Evolutionary conservation across 2,888 invertebrate species (phyloP).

Genomic region (Drosophila peninsularis): DNA sequence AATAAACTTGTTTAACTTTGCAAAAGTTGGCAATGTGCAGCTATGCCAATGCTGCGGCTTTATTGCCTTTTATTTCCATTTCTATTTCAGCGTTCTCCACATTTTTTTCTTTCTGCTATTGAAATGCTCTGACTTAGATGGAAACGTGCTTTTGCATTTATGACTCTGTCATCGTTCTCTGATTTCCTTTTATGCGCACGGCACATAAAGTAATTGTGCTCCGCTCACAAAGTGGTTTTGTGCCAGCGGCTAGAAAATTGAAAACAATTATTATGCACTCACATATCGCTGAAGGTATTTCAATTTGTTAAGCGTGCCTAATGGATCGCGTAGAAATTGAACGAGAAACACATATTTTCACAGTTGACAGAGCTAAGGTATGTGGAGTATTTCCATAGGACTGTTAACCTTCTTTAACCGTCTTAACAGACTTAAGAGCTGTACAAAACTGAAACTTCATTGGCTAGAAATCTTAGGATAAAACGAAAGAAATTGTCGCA

Average conservation of each 20-base stretch:
- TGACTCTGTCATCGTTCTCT: slow-evolving; percentile 4
- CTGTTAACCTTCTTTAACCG: not conserved
- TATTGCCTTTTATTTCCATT: not conserved
- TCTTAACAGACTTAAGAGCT: not conserved
- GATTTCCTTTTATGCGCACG: not conserved
- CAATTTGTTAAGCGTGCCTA: not conserved
- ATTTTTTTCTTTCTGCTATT: not conserved
- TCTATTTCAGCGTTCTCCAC: too few relatives aligned
- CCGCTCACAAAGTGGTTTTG: slow-evolving; percentile 8
- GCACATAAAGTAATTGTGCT: not conserved
- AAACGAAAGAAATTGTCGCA: too few relatives aligned
- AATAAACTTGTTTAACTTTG: slow-evolving; percentile 4
- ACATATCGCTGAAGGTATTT: not conserved
- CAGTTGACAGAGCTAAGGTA: not conserved
- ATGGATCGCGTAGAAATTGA: not conserved
- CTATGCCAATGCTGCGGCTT: slow-evolving; percentile 4
- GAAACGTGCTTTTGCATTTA: slow-evolving; percentile 7
- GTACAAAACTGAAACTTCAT: too few relatives aligned
- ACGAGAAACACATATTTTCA: not conserved
- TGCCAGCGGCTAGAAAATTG: slow-evolving; percentile 6
- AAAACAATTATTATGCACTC: not conserved
- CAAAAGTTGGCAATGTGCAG: slow-evolving; percentile 2
- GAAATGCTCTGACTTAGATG: not conserved
- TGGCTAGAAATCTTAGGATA: too few relatives aligned
- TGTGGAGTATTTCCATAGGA: not conserved